Base-by-base conservation (phyloP, 1,140 invertebrate genomes). In the Orussus abietinus region DNA sequence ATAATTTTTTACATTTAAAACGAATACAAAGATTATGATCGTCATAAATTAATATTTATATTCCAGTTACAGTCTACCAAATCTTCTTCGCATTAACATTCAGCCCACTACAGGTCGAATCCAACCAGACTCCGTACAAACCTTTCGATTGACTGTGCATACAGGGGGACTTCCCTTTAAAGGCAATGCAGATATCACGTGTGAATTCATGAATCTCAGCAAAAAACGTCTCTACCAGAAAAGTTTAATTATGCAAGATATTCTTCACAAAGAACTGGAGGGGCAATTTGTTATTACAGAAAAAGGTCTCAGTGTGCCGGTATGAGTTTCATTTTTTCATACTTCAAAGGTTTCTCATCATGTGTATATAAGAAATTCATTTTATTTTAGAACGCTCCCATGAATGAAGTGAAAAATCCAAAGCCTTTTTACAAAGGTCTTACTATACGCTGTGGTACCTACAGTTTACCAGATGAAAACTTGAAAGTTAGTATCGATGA, bases 231-330 rank as follows among this genome's bases (percentile, higher is more conserved):
- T 32, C 3, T 61, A 61, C 22, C 45, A 63, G 15, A 53, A 49
- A 30, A 57, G 43, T 22, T 18, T 53, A 4, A 33, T 42, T 3
- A 36, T 51, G 18, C 34, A 50, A 7, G 17, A 55, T 17, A 44
- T 38, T 35, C 13, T 55, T 10, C 31, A 20, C n/a, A 31, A 48
- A 12, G 38, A 59, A 44, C 22, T 57, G 14, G 22, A 59, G 28
- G 38, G 41, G 12, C 45, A 64, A 22, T 67, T 67, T 34, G 48
- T 20, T 4, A 59, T 67, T 4, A 67, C 58, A 0, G 63, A 67
- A 34, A 60, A 56, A 47, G 58, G 55, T 19, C 35, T 45, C 21
- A 42, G 15, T n/a, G 21, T 46, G 19, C 48, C 60, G 18, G 64
- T 66, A 50, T 43, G 32, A 15, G 34, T 28, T 29, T n/a, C n/a